These are phyloP conservation scores for Echiichthys vipera DNA, from an alignment of 2,797 vertebrate species.

Conservation along the genomic window DNA sequence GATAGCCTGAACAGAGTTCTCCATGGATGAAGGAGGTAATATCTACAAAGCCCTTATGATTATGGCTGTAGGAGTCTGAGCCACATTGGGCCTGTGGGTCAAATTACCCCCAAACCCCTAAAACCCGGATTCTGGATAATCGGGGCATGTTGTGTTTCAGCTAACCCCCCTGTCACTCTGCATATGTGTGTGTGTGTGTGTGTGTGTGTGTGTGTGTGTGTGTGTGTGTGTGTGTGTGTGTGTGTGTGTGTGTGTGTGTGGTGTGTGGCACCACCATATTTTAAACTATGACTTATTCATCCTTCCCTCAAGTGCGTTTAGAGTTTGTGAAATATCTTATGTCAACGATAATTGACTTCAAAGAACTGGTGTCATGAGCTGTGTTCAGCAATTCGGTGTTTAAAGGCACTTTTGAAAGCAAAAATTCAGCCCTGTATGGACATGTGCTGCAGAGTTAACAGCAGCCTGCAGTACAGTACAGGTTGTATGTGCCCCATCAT, in stretches of 20 bases:
- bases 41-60: constrained; percentile 64
- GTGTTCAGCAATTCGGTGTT: constrained; percentile 61
- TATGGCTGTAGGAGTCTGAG: constrained; percentile 55
- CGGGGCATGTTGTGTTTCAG: constrained; percentile 49
- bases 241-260: too few species aligned
- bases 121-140: constrained; percentile 55
- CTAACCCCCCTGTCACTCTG: constrained; percentile 61
- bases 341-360: constrained; percentile 73
- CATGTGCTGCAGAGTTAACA: constrained; percentile 74
- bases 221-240: too few species aligned
- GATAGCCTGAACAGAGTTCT: constrained; percentile 52
- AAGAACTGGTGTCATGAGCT: constrained; percentile 68
- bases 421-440: constrained; percentile 68
- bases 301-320: constrained; percentile 29
- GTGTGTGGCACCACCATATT: constrained; percentile 43
- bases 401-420: constrained; percentile 67
- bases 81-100: constrained; percentile 69
- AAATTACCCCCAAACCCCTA: constrained; percentile 51
- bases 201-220: too few species aligned
- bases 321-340: constrained; percentile 72
- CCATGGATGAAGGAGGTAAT: constrained; percentile 51
- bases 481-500: constrained; percentile 77
- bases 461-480: constrained; percentile 72
- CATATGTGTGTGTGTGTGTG: too few species aligned
- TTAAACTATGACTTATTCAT: constrained; percentile 48